Conservation (phyloP, 2,888 invertebrate genomes). For the Aphidoletes aphidimyza region DNA sequence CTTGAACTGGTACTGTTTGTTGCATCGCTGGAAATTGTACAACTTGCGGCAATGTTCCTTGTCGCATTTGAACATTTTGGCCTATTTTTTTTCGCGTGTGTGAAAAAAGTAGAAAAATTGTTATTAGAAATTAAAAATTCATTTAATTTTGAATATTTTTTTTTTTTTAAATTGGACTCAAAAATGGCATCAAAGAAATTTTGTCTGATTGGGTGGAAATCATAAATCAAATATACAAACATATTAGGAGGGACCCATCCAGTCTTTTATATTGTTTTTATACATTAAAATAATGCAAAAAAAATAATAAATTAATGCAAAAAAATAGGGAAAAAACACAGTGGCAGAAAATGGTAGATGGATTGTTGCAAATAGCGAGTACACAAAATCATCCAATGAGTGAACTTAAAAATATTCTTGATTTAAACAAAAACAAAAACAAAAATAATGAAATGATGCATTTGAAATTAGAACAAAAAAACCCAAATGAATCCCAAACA, state of each 20-base stretch:
- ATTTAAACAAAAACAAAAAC: not conserved
- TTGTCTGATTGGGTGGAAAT: not conserved
- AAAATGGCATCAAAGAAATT: too few species aligned
- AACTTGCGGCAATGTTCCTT: conserved; percentile 64
- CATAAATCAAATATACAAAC: not conserved
- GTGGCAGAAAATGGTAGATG: not conserved
- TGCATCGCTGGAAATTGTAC: conserved; percentile 64
- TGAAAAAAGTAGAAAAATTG: not conserved
- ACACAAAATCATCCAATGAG: not conserved
- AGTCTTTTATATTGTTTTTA: not conserved
- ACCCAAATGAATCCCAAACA: not conserved
- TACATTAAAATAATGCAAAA: too few species aligned
- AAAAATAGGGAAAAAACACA: too few species aligned
- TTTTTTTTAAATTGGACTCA: too few species aligned
- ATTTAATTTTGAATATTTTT: too few species aligned
- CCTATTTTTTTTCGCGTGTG: conserved; percentile 63
- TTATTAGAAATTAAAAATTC: not conserved
- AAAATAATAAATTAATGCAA: too few species aligned
- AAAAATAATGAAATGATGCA: not conserved
- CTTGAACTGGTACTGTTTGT: conserved; percentile 89
- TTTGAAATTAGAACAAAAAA: not conserved
- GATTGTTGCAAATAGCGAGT: not conserved
- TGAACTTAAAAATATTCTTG: not conserved
- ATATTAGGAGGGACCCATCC: not conserved
- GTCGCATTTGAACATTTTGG: conserved; percentile 78